Evolutionary conservation across 2,888 invertebrate species (phyloP).

Genomic region (Chymomyza amoena): DNA sequence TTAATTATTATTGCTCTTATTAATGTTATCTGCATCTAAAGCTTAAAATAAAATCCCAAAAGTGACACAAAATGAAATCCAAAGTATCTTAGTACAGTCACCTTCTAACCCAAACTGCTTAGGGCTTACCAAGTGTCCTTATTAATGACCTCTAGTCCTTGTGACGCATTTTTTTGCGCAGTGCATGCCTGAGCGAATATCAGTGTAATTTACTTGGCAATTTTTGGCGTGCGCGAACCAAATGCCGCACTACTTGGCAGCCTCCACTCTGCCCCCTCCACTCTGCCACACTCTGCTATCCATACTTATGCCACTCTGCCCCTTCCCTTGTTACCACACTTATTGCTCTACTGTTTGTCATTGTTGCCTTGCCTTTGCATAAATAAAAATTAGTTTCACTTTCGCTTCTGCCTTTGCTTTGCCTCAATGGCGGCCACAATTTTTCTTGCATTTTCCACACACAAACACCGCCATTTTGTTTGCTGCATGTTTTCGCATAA

Average conservation of each 20-base stretch:
- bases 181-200: conserved; percentile 3
- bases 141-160: background rate
- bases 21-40: too few relatives aligned
- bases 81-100: too few relatives aligned
- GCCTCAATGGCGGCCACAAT: background rate
- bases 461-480: background rate
- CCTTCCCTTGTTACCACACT: background rate
- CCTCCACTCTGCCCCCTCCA: background rate
- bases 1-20: too few relatives aligned
- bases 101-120: too few relatives aligned
- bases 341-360: background rate
- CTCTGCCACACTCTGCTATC: background rate
- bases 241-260: conserved; percentile 1
- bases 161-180: background rate
- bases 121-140: too few relatives aligned
- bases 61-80: too few relatives aligned
- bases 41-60: too few relatives aligned
- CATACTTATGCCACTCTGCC: background rate
- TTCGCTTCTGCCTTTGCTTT: conserved; percentile 28
- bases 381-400: conserved; percentile 52
- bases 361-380: conserved; percentile 24
- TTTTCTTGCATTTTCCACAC: background rate
- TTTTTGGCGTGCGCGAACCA: conserved; percentile 8
- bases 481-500: conserved; percentile 1
- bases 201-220: conserved; percentile 38